Conservation (phyloP, 2,888 invertebrate genomes). For the Gari tellinella region DNA sequence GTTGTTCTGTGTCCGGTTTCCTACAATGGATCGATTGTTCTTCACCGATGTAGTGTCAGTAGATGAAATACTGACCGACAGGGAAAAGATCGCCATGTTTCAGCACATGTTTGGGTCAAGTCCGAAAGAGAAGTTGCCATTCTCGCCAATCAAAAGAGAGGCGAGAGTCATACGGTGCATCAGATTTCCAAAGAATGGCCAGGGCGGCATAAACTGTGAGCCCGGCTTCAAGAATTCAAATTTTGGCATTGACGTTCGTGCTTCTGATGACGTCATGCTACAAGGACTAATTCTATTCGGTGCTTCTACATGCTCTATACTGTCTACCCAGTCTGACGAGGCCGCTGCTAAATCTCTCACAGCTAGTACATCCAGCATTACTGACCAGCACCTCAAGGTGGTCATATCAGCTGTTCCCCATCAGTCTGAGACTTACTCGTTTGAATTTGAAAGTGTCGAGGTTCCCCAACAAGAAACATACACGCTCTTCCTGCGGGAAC, state of each 20-base stretch:
- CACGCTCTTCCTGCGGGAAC: slow-evolving; percentile 45
- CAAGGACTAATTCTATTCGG: slow-evolving; percentile 57
- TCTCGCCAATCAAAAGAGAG: slow-evolving; percentile 51
- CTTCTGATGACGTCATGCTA: slow-evolving; percentile 56
- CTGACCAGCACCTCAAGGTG: slow-evolving; percentile 46
- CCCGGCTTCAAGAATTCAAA: slow-evolving; percentile 61
- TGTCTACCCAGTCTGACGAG: slow-evolving; percentile 39
- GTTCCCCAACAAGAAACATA: slow-evolving; percentile 50
- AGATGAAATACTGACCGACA: slow-evolving; percentile 85
- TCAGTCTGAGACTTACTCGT: slow-evolving; percentile 28
- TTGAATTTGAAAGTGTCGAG: slow-evolving; percentile 49
- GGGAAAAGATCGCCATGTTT: slow-evolving; percentile 51
- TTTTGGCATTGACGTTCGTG: slow-evolving; percentile 57
- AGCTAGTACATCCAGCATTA: slow-evolving; percentile 23
- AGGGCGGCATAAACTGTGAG: slow-evolving; percentile 49
- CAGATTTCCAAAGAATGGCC: slow-evolving; percentile 50
- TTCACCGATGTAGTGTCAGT: slow-evolving; percentile 87
- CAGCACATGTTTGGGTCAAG: slow-evolving; percentile 57
- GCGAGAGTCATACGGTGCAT: slow-evolving; percentile 53
- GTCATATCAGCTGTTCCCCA: slow-evolving; percentile 38
- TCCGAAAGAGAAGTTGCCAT: slow-evolving; percentile 43
- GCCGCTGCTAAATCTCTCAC: neutral
- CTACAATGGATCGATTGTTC: slow-evolving; percentile 85
- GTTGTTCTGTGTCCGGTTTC: slow-evolving; percentile 66
- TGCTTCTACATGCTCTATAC: slow-evolving; percentile 47